These are phyloP conservation scores for Melikaiella ostensackeni DNA, from an alignment of 2,888 invertebrate species.

Conservation along the genomic window DNA sequence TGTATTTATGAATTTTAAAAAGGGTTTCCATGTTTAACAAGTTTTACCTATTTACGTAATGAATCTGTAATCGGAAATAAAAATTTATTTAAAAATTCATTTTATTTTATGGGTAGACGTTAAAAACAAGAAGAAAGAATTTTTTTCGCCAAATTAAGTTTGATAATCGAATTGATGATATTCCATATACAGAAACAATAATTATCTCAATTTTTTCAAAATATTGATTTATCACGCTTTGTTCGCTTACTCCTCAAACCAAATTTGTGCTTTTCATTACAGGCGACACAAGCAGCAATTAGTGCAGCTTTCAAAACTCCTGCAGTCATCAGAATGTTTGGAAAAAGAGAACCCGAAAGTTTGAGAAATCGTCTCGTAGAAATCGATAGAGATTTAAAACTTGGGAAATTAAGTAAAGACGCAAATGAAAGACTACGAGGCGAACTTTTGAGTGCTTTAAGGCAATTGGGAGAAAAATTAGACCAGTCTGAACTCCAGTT, in stretches of 20 bases:
- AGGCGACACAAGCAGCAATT: slow-evolving; percentile 87
- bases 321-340: slow-evolving; percentile 86
- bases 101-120: too few species aligned
- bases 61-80: too few species aligned
- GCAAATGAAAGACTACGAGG: slow-evolving; percentile 78
- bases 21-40: too few species aligned
- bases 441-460: slow-evolving; percentile 78
- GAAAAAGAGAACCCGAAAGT: slow-evolving; percentile 83
- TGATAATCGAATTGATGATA: too few species aligned
- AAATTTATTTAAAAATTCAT: too few species aligned
- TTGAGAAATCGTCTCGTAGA: slow-evolving; percentile 80
- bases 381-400: slow-evolving; percentile 81
- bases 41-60: too few species aligned
- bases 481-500: slow-evolving; percentile 77
- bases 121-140: too few species aligned
- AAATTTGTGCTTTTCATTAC: slow-evolving; percentile 49
- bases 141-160: too few species aligned
- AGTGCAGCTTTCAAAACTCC: slow-evolving; percentile 87
- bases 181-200: neutral
- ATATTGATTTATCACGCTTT: too few species aligned
- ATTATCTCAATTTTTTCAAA: slow-evolving; percentile 1
- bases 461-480: slow-evolving; percentile 79
- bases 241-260: neutral
- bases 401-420: slow-evolving; percentile 80
- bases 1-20: too few species aligned